Base-by-base conservation (phyloP, 2,113 vertebrate genomes). In the Rhinoderma darwinii region DNA sequence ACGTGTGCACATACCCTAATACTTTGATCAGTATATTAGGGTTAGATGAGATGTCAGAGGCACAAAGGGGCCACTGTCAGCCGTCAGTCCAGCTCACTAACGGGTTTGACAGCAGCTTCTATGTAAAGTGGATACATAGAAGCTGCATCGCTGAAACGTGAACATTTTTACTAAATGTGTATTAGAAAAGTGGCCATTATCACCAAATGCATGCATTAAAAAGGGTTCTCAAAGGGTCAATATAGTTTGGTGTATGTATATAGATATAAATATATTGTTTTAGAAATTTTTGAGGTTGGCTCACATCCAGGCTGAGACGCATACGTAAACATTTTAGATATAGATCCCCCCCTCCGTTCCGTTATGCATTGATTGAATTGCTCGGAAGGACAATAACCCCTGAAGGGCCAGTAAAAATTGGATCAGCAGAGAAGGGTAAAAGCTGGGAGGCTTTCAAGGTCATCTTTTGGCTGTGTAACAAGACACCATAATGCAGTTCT, bases 401-500 rank as follows among this genome's bases (percentile, higher is more conserved):
- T 68, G n/a, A 66, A 86, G 84, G 30, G 43, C 54, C 25, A 70
- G 59, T 78, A 77, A 63, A 77, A 63, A 77, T 32, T 63, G 41
- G 39, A 66, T 63, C 27, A 47, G 66, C 32, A 20, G 61, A 68
- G 59, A 27, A 86, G 37, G 44, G 59, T 30, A 72, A 54, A 54
- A 18, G 43, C 75, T 51, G 84, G 50, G 61, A 68, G 84, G 84
- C 47, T 54, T 35, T 86, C 84, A 86, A 86, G 84, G 84, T 86
- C 84, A 79, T 30, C 41, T 43, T 27, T 68, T 32, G 61, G 30
- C 22, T 35, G 32, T 43, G 84, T 86, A 70, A 86, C 22, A 47
- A 41, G 84, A 86, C 44, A 50, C 84, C 10, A 79, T 86, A 86
- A 86, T 86, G 76, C 59, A 72, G 32, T 51, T 50, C 44, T 44